These are phyloP conservation scores for Nothobranchius kuhntae DNA, from an alignment of 2,113 vertebrate species.

Conservation along the genomic window DNA sequence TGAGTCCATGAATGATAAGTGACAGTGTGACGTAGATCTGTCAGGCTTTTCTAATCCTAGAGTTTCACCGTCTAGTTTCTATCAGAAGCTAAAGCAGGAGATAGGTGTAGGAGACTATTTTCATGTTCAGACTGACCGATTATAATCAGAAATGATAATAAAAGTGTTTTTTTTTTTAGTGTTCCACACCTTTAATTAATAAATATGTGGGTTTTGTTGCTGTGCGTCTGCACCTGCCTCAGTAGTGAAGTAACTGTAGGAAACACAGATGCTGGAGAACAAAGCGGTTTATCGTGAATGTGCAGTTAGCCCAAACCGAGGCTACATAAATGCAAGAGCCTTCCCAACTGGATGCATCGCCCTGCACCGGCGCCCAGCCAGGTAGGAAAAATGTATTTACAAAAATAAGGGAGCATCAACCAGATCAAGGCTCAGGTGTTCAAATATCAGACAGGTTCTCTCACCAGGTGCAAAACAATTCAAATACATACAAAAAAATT, in stretches of 20 bases:
- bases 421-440: slow-evolving; percentile 52
- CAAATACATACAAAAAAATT: slow-evolving; percentile 68
- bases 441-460: slow-evolving; percentile 19
- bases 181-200: slow-evolving; percentile 60
- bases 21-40: no score
- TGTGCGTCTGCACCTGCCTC: slow-evolving; percentile 65
- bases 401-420: slow-evolving; percentile 28
- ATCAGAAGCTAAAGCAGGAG: no score
- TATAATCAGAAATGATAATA: no score
- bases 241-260: slow-evolving; percentile 75
- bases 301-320: slow-evolving; percentile 14
- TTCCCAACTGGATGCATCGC: slow-evolving; percentile 38
- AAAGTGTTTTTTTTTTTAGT: no score
- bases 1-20: no score
- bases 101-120: no score
- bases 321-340: slow-evolving; percentile 3
- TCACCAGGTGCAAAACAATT: slow-evolving; percentile 38
- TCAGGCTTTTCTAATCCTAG: no score
- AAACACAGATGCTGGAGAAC: slow-evolving; percentile 19
- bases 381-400: slow-evolving; percentile 46
- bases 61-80: no score
- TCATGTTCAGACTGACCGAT: no score
- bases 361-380: slow-evolving; percentile 36
- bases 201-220: slow-evolving; percentile 39
- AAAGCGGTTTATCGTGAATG: slow-evolving; percentile 11